Conservation (phyloP, 2,888 invertebrate genomes). For the Standfussiana lucernea region DNA sequence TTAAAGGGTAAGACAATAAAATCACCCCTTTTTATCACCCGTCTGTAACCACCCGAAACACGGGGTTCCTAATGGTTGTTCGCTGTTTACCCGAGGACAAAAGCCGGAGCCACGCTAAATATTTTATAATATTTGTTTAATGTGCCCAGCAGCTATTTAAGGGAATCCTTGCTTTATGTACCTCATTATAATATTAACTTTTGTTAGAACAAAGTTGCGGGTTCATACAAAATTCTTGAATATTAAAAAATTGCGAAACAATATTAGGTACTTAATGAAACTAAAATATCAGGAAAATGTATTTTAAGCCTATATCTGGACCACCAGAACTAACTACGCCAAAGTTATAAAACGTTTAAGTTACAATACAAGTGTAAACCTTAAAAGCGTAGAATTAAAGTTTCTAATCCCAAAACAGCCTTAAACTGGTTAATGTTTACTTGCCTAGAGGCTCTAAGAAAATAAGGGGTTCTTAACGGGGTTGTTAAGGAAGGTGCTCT, state of each 20-base stretch:
- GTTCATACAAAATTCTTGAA: constrained; percentile 32
- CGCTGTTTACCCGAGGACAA: constrained; percentile 75
- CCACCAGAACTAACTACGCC: not conserved
- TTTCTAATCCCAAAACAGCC: constrained; percentile 20
- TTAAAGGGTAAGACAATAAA: constrained; percentile 64
- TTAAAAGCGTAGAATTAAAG: not conserved
- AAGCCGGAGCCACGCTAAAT: constrained; percentile 72
- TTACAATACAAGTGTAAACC: not conserved
- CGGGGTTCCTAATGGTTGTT: constrained; percentile 73
- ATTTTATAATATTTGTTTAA: constrained; percentile 79
- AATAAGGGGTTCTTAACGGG: constrained; percentile 24
- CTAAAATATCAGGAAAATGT: not conserved
- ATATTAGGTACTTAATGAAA: not conserved
- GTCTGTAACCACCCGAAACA: constrained; percentile 55
- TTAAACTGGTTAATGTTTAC: constrained; percentile 24
- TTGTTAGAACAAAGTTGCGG: constrained; percentile 36
- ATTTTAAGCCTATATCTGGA: not conserved
- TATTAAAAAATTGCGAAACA: not conserved
- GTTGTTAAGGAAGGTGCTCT: constrained; percentile 33
- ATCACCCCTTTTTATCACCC: constrained; percentile 56
- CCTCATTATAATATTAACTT: constrained; percentile 69
- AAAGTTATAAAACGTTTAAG: not conserved
- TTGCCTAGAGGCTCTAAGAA: constrained; percentile 20
- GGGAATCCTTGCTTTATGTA: constrained; percentile 67
- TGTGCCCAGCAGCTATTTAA: constrained; percentile 73